Conservation (phyloP, 2,888 invertebrate genomes). For the Thalpophila matura region DNA sequence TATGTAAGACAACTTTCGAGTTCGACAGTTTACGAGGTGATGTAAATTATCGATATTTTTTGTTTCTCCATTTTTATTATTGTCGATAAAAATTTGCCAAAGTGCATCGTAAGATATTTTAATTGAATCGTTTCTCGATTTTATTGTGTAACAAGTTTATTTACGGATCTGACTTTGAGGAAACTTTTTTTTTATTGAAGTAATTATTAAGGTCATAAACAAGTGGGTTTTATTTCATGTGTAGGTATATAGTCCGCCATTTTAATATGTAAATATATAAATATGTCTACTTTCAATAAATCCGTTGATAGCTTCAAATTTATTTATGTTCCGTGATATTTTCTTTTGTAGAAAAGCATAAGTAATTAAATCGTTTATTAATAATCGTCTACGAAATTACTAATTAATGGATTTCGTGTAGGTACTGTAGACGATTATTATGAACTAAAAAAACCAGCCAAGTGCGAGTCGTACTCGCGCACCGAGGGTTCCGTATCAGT, state of each 20-base stretch:
- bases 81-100: constrained; percentile 40
- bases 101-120: constrained; percentile 55
- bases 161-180: constrained; percentile 42
- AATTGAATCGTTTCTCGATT: constrained; percentile 51
- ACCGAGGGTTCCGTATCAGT: too few species aligned
- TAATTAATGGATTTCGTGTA: too few species aligned
- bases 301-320: background rate
- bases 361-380: too few species aligned
- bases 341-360: too few species aligned
- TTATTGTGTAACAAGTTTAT: constrained; percentile 47
- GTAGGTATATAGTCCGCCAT: constrained; percentile 4
- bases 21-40: constrained; percentile 13
- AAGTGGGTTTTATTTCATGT: constrained; percentile 11
- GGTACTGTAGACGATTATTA: too few species aligned
- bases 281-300: background rate
- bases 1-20: constrained; percentile 45
- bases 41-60: constrained; percentile 36
- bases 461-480: too few species aligned
- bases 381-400: too few species aligned
- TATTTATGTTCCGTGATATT: too few species aligned
- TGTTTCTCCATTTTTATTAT: constrained; percentile 25
- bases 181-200: constrained; percentile 45
- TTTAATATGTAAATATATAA: constrained; percentile 20
- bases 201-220: constrained; percentile 30
- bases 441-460: too few species aligned